phyloP scores from a whole-genome alignment of 2,888 invertebrate genomes.

The Tuberolachnus salignus region DNA sequence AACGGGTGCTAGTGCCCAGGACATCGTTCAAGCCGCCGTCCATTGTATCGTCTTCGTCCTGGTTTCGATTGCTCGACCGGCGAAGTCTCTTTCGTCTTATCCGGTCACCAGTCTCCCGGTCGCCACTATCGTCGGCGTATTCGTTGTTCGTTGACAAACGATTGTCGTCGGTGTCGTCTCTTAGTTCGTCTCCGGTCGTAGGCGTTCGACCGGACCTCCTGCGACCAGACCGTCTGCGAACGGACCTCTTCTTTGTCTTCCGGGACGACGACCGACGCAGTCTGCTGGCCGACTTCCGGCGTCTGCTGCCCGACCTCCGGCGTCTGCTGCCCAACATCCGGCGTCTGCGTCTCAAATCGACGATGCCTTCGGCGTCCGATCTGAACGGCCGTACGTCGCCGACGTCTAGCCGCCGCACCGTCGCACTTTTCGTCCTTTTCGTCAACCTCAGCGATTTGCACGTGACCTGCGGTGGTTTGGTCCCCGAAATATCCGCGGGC shows the following conservation, averaged over 20 bases:
- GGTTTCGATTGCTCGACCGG: not conserved
- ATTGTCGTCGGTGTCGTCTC: not conserved
- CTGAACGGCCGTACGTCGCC: not conserved
- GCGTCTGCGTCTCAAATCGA: not conserved
- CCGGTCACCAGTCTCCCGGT: not conserved
- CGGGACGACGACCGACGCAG: not conserved
- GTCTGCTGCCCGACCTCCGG: not conserved
- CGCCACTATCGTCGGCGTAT: not conserved
- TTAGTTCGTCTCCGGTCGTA: not conserved
- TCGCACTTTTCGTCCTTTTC: too few species aligned
- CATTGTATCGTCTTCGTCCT: not conserved
- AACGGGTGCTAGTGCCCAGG: too few species aligned
- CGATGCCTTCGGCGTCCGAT: not conserved
- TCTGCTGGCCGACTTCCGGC: not conserved
- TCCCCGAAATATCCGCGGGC: too few species aligned
- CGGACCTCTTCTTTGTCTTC: not conserved
- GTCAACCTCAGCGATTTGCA: too few species aligned
- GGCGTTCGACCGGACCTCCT: not conserved
- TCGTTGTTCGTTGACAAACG: not conserved
- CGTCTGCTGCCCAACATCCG: not conserved
- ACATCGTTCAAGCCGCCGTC: not conserved
- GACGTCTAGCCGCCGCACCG: too few species aligned
- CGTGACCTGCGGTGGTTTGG: too few species aligned
- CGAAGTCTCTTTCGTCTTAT: not conserved
- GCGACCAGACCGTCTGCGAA: not conserved